Evolutionary conservation across 2,888 invertebrate species (phyloP).

Genomic region (Hirtodrosophila duncani): DNA sequence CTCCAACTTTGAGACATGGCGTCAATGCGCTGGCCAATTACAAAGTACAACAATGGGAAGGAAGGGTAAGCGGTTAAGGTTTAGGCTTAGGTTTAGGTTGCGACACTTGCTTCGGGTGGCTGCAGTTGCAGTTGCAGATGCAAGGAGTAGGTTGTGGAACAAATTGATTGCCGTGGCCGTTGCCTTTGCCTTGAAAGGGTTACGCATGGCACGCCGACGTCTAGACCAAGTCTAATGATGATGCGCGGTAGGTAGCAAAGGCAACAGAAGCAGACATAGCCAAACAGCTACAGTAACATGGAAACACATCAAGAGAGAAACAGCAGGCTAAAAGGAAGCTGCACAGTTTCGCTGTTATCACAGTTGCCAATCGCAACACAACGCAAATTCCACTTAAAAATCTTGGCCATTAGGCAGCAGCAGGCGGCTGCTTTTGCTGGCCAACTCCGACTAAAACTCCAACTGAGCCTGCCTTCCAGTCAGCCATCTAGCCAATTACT

Average conservation of each 20-base stretch:
- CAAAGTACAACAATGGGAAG: conserved; percentile 37
- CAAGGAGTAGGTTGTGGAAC: conserved; percentile 53
- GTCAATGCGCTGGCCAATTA: too few relatives aligned
- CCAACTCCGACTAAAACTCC: background rate
- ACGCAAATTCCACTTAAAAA: conserved; percentile 58
- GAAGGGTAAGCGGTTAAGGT: conserved; percentile 44
- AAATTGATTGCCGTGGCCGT: conserved; percentile 3
- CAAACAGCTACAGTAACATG: too few relatives aligned
- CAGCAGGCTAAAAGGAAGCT: too few relatives aligned
- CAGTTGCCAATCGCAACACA: conserved; percentile 26
- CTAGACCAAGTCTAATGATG: conserved; percentile 59
- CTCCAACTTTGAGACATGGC: too few relatives aligned
- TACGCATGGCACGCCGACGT: conserved; percentile 54
- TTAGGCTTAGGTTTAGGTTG: conserved; percentile 2
- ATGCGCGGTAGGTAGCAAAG: conserved; percentile 71
- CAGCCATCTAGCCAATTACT: conserved; percentile 47
- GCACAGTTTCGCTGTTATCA: too few relatives aligned
- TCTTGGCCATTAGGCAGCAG: conserved; percentile 34
- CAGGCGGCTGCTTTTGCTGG: background rate
- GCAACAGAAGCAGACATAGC: too few relatives aligned
- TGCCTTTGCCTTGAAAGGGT: conserved; percentile 40
- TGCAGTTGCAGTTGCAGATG: conserved; percentile 43
- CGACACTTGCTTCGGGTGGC: background rate
- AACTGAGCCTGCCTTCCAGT: background rate
- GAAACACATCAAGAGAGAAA: too few relatives aligned